phyloP scores from a whole-genome alignment of 2,797 vertebrate species.

The Macroramphosus scolopax region DNA sequence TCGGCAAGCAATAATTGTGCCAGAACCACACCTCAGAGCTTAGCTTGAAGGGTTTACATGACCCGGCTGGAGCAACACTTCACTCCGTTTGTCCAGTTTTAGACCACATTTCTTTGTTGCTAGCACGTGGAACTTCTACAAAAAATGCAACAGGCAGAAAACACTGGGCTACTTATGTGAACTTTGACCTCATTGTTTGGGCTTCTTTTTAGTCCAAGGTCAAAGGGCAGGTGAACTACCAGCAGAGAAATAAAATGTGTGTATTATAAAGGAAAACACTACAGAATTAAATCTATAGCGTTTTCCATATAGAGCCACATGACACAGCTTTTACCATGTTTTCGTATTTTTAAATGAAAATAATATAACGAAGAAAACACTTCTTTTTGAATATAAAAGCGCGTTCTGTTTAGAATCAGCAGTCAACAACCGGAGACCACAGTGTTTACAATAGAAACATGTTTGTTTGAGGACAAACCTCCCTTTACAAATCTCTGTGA shows the following conservation, averaged over 20 bases:
- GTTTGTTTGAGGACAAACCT: conserved; percentile 30
- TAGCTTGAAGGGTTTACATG: conserved; percentile 16
- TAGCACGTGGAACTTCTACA: neutral
- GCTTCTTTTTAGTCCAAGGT: conserved; percentile 19
- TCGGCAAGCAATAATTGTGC: conserved; percentile 27
- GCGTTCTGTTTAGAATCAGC: conserved; percentile 3
- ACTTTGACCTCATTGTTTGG: conserved; percentile 31
- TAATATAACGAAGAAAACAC: too few species aligned
- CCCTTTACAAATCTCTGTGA: neutral
- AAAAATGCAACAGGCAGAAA: neutral
- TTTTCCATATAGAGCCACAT: neutral
- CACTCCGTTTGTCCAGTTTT: conserved; percentile 7
- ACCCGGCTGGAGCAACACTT: conserved; percentile 3
- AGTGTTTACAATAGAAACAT: conserved; percentile 49
- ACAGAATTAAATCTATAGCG: neutral
- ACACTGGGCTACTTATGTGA: conserved; percentile 8
- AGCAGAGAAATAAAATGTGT: conserved; percentile 23
- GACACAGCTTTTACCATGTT: too few species aligned
- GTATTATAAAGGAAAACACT: conserved; percentile 38
- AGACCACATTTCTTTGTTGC: conserved; percentile 1
- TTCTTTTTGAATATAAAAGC: too few species aligned
- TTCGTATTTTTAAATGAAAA: too few species aligned
- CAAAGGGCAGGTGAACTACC: conserved; percentile 35
- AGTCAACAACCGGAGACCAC: neutral
- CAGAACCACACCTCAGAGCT: conserved; percentile 33